phyloP scores from a whole-genome alignment of 1,140 invertebrate species.

The Drosophila repletoides region DNA sequence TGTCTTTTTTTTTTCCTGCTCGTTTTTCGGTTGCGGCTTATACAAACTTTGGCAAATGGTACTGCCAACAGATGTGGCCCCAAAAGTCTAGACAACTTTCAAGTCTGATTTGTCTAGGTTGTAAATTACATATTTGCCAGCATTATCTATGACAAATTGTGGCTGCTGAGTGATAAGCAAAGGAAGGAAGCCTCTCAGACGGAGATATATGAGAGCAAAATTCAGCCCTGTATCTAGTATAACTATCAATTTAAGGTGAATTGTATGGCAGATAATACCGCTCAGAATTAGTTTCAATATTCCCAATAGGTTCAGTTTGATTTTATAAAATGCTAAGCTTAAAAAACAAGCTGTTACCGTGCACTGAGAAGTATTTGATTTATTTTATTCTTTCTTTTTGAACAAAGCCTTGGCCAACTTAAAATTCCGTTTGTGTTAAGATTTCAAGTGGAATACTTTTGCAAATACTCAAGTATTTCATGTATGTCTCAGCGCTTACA shows the following conservation, averaged over 20 bases:
- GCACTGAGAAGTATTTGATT: too few species aligned
- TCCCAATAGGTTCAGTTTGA: too few species aligned
- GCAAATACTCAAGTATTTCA: not conserved
- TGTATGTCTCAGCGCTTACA: constrained; percentile 1
- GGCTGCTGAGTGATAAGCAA: not conserved
- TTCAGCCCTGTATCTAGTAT: too few species aligned
- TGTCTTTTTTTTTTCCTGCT: too few species aligned
- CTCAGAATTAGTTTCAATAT: too few species aligned
- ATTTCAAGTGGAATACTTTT: constrained; percentile 11
- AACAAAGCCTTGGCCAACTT: not conserved
- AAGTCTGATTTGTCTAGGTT: constrained; percentile 42
- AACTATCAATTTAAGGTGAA: too few species aligned
- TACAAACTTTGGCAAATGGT: constrained; percentile 34
- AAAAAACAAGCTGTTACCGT: too few species aligned
- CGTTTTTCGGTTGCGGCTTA: not conserved
- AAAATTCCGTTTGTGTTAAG: constrained; percentile 38
- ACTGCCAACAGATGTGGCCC: constrained; percentile 34
- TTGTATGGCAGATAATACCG: too few species aligned
- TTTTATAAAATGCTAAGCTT: too few species aligned
- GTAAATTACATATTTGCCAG: constrained; percentile 47
- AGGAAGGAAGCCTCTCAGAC: not conserved
- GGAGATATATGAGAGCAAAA: not conserved
- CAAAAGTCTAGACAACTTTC: constrained; percentile 36
- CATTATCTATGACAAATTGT: constrained; percentile 47
- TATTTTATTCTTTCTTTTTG: not conserved